Percentiles rank a stretch among this genome's conserved stretches.
These are phyloP conservation scores for Crotalus helleri DNA, from an alignment of 2,113 vertebrate species.

Conservation along the genomic window DNA sequence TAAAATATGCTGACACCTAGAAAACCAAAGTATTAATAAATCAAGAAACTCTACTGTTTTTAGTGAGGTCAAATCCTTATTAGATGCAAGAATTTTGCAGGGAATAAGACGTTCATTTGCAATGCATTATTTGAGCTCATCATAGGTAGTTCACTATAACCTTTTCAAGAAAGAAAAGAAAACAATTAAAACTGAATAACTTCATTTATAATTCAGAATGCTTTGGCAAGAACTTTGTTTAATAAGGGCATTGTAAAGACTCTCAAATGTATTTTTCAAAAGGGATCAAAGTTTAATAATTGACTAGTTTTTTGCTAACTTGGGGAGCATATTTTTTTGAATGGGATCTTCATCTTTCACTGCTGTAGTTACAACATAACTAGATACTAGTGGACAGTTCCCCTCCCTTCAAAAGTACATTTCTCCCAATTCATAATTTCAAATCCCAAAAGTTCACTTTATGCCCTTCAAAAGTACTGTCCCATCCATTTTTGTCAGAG, in stretches of 20 bases:
- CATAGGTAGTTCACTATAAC: conserved; percentile 61
- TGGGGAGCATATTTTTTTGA: neutral
- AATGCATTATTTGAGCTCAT: conserved; percentile 58
- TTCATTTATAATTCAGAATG: conserved; percentile 66
- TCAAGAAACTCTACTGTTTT: conserved; percentile 67
- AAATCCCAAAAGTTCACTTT: neutral
- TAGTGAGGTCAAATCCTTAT: conserved; percentile 58
- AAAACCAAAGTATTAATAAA: conserved; percentile 66
- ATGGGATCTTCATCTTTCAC: neutral
- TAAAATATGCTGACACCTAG: conserved; percentile 53
- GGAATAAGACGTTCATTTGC: conserved; percentile 63
- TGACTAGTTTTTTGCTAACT: neutral
- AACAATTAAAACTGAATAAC: conserved; percentile 55
- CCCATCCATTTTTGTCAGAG: neutral
- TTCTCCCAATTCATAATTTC: neutral
- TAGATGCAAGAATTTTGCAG: conserved; percentile 56
- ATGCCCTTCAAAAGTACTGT: too few relatives aligned
- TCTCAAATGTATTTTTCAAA: conserved; percentile 39
- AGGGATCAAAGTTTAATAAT: neutral
- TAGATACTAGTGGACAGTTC: neutral
- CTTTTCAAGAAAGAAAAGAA: conserved; percentile 56
- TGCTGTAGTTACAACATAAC: neutral
- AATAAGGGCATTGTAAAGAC: conserved; percentile 56
- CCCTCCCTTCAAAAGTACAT: neutral
- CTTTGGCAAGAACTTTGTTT: conserved; percentile 57